Evolutionary conservation across 2,888 invertebrate species (phyloP).

Genomic region (Matsumyia berberina): DNA sequence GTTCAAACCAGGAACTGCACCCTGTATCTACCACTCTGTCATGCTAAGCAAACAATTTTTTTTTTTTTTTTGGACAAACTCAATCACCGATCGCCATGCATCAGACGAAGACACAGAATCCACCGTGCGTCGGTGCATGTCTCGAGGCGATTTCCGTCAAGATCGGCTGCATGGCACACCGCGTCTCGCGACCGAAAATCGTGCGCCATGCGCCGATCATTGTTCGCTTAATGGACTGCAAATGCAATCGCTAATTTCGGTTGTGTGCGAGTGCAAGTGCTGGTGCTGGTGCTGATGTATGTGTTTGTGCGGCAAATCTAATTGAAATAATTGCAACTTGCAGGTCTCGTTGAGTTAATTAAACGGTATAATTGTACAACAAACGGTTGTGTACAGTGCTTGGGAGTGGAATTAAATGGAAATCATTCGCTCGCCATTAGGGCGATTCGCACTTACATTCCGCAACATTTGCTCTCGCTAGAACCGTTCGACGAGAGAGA

Average conservation of each 20-base stretch:
- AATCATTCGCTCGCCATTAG: conserved; percentile 54
- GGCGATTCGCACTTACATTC: conserved; percentile 48
- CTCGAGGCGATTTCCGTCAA: conserved; percentile 28
- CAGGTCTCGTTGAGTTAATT: conserved; percentile 82
- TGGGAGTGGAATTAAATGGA: conserved; percentile 64
- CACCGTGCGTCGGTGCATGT: conserved; percentile 13
- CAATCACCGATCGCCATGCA: conserved; percentile 13
- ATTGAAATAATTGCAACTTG: conserved; percentile 83
- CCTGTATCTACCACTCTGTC: neutral
- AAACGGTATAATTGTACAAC: conserved; percentile 83
- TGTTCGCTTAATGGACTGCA: conserved; percentile 60
- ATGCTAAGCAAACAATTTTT: neutral
- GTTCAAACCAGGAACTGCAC: neutral
- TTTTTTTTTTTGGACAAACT: conserved; percentile 5
- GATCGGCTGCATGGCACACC: neutral
- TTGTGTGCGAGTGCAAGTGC: neutral
- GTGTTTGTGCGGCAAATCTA: conserved; percentile 78
- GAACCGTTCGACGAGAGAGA: conserved; percentile 38
- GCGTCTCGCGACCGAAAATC: too few species aligned
- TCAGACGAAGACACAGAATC: conserved; percentile 8
- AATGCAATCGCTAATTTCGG: conserved; percentile 70
- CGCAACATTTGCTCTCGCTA: conserved; percentile 39
- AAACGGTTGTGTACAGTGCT: conserved; percentile 54
- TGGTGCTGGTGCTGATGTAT: too few species aligned
- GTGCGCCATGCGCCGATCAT: conserved; percentile 27